Evolutionary conservation across 35 echinoderm and acorn worm genomes (phyloP), one percentile per base, ranked within the genome.

Genomic region (Apostichopus californicus): DNA sequence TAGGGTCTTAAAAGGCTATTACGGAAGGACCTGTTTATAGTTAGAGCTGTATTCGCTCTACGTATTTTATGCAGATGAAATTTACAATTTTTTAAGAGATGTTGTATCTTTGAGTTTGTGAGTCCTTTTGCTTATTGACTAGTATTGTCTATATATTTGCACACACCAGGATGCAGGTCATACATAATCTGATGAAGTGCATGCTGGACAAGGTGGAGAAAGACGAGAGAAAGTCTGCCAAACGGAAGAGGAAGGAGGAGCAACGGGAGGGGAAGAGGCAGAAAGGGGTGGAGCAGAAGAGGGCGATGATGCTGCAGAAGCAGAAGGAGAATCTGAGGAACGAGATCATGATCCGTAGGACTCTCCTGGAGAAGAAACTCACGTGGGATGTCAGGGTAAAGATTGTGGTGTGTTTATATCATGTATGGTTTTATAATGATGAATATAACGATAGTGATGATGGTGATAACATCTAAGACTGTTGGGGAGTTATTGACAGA

Each of bases 151-250:
- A 2, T 82, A 2, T 82, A 12, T 68, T 91, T n/a, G n/a, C 22
- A 56, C 46, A 11, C 0, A 5, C 0, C n/a, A 96, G 97, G 89
- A 93, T 94, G 89, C 82, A 83, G 52, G 81, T 92, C 22, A 91
- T 95, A 78, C 91, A 92, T 46, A 77, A 88, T 25, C 61, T 99
- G 80, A 96, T 99, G 93, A 99, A 99, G 64, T 21, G 12, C 5
- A 94, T 96, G 91, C 93, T 99, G 63, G 97, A 96, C 61, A 94
- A 91, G n/a, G 81, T 99, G 18, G 97, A 99, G 80, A 91, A 78
- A 78, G 93, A 95, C 23, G 97, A 99, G 85, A 93, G 81, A 14
- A 83, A 93, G 57, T 77, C 58, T 63, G 78, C 91, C 61, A 96
- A 99, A 77, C 86, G 97, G 34, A 99, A 99, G 59, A 80, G 68